Percentiles rank a stretch among this genome's conserved stretches.
Evolutionary conservation across 2,797 vertebrate species (phyloP).

Genomic region (Hemitrygon akajei): DNA sequence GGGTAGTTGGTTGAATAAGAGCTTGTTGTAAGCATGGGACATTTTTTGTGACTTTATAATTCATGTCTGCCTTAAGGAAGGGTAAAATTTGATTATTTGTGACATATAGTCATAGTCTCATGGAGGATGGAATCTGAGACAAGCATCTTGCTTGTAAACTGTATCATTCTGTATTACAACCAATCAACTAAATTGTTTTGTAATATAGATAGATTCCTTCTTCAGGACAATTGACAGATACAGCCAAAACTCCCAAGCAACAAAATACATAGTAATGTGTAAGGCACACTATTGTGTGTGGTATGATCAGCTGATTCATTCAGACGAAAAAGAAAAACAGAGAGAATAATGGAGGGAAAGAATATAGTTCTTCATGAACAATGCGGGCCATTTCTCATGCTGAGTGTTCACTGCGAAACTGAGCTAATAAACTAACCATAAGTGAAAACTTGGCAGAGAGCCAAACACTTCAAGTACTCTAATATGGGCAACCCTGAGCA

Average conservation of each 20-base stretch:
- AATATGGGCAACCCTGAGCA: background rate
- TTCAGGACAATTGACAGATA: background rate
- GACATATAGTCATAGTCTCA: background rate
- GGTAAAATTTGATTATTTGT: background rate
- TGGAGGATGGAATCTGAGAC: background rate
- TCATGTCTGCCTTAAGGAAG: background rate
- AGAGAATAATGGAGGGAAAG: background rate
- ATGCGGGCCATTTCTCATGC: background rate
- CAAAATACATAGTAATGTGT: background rate
- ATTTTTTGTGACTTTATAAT: background rate
- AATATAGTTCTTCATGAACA: background rate
- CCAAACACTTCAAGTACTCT: background rate
- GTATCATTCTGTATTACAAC: no score
- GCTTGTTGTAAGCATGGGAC: background rate
- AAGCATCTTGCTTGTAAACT: background rate
- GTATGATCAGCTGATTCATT: background rate
- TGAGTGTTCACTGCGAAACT: background rate
- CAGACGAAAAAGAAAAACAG: background rate
- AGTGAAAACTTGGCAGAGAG: background rate
- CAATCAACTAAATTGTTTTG: background rate
- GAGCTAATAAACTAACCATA: background rate
- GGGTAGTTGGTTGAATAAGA: background rate
- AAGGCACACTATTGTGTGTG: no score
- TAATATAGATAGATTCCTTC: background rate
- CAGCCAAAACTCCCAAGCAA: background rate